These are phyloP conservation scores for Cacoxenus indagator DNA, from an alignment of 2,888 invertebrate species.

Conservation along the genomic window DNA sequence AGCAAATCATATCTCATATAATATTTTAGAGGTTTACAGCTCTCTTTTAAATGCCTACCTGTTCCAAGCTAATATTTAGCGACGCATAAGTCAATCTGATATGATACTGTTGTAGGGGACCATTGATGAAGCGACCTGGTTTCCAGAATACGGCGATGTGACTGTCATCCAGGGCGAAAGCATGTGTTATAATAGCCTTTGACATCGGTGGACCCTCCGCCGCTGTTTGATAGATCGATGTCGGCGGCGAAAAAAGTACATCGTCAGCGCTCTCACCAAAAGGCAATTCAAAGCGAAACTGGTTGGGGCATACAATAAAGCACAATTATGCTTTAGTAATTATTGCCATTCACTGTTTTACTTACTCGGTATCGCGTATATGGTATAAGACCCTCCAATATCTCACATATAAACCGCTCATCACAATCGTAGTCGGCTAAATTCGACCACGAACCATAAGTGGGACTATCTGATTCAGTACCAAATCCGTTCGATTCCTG, in stretches of 20 bases:
- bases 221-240: conserved; percentile 82
- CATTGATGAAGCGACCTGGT: conserved; percentile 88
- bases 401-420: conserved; percentile 75
- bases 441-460: conserved; percentile 82
- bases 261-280: conserved; percentile 79
- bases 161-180: conserved; percentile 84
- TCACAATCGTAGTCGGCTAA: conserved; percentile 72
- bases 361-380: conserved; percentile 90
- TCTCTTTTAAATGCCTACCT: conserved; percentile 71
- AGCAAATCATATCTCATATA: not conserved
- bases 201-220: conserved; percentile 83
- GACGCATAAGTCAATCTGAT: conserved; percentile 77
- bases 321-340: not conserved
- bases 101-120: conserved; percentile 88
- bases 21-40: not conserved
- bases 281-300: conserved; percentile 91
- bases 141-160: conserved; percentile 91
- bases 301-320: conserved; percentile 31
- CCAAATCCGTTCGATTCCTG: not conserved
- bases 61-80: conserved; percentile 75
- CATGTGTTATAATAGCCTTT: conserved; percentile 80
- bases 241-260: conserved; percentile 81
- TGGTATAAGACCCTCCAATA: conserved; percentile 84
- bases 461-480: not conserved
- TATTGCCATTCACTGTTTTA: not conserved